Evolutionary conservation across 2,888 invertebrate species (phyloP).

Genomic region (Melolontha melolontha): DNA sequence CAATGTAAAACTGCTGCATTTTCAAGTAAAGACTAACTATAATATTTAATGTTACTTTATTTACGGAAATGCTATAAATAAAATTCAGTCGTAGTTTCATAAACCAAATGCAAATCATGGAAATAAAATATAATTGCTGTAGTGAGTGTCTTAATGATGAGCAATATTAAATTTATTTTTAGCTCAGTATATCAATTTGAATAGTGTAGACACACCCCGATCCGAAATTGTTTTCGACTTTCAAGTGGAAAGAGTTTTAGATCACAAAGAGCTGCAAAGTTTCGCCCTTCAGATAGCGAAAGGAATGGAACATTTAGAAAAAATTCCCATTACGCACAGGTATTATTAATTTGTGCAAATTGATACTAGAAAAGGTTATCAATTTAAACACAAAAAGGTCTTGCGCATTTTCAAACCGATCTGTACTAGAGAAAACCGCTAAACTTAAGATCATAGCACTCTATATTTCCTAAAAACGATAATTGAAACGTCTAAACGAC

Average conservation of each 20-base stretch:
- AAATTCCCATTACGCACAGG: constrained; percentile 78
- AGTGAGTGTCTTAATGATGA: constrained; percentile 1
- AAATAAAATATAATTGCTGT: not conserved
- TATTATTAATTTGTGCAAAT: constrained; percentile 53
- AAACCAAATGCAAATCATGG: too few species aligned
- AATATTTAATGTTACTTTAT: not conserved
- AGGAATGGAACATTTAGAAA: constrained; percentile 84
- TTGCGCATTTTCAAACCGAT: too few species aligned
- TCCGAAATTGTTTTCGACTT: constrained; percentile 31
- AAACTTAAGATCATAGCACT: too few species aligned
- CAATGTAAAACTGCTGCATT: too few species aligned
- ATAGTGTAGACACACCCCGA: constrained; percentile 49
- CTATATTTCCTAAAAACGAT: too few species aligned
- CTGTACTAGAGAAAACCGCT: too few species aligned
- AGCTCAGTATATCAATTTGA: constrained; percentile 71
- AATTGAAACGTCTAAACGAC: too few species aligned
- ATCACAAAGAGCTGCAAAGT: constrained; percentile 70
- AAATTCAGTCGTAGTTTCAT: too few species aligned
- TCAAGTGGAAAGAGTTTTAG: constrained; percentile 54
- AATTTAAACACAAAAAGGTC: too few species aligned
- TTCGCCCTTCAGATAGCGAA: constrained; percentile 84
- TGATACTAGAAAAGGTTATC: too few species aligned
- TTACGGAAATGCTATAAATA: not conserved
- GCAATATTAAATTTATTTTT: constrained; percentile 52
- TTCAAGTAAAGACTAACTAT: constrained; percentile 68